Evolutionary conservation across 2,888 invertebrate species (phyloP).

Genomic region (Phalangium opilio): DNA sequence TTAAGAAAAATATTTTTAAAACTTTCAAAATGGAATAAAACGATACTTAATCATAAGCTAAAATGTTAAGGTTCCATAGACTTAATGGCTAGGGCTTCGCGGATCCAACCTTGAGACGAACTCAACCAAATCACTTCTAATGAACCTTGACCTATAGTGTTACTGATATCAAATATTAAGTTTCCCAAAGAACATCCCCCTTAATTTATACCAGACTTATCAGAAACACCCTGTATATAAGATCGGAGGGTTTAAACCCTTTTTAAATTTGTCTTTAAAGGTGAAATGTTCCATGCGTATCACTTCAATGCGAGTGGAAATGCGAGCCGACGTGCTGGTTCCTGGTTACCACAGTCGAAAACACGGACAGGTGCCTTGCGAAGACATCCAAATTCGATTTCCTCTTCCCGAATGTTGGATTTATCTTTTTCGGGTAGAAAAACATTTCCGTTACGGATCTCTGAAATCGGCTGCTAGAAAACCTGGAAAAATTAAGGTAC

Average conservation of each 20-base stretch:
- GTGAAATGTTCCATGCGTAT: conserved; percentile 23
- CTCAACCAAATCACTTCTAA: too few species aligned
- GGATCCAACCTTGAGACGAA: too few species aligned
- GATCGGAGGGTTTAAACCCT: neutral
- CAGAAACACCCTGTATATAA: too few species aligned
- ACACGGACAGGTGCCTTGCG: conserved; percentile 81
- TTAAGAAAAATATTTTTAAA: too few species aligned
- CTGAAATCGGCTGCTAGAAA: conserved; percentile 65
- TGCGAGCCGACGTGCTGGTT: conserved; percentile 85
- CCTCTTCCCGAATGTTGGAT: conserved; percentile 99
- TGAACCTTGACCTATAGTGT: too few species aligned
- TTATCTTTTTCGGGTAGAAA: conserved; percentile 94
- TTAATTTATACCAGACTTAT: too few species aligned
- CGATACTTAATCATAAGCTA: too few species aligned
- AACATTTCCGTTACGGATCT: conserved; percentile 93
- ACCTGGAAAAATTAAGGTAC: conserved; percentile 38
- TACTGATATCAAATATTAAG: too few species aligned
- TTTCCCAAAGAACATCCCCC: too few species aligned
- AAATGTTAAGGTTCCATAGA: too few species aligned
- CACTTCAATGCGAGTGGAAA: conserved; percentile 54
- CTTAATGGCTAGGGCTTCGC: too few species aligned
- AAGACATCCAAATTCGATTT: conserved; percentile 88
- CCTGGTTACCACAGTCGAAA: conserved; percentile 93
- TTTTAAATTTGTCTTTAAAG: conserved; percentile 12
- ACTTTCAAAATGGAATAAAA: too few species aligned